Evolutionary conservation across 2,888 invertebrate genomes (phyloP), one percentile per base, ranked within the genome.

Genomic region (Caenorhabditis sp.): DNA sequence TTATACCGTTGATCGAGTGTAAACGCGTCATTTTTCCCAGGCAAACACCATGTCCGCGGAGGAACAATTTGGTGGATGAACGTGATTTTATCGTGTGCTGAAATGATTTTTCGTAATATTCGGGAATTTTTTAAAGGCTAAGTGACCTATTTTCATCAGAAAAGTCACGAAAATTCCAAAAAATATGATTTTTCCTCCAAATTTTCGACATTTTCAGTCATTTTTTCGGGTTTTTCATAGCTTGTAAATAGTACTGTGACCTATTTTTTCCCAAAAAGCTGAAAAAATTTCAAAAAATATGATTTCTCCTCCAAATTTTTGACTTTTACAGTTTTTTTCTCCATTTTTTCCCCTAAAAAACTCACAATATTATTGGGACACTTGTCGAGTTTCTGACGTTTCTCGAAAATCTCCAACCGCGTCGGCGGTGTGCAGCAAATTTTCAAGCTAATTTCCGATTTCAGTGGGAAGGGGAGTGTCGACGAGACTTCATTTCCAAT

Each of bases 371-470:
- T 73, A 2, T 74, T 64, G 14, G 83, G 84, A 66, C 84, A 84
- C 23, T 76, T 68, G 1, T 67, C 62, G 14, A 75, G 61, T 43
- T 70, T 59, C 14, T 62, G 43, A n/a, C 55, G 23, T 21, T 69
- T 55, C 5, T 67, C 57, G 19, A 62, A 54, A 21, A 83, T 72
- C n/a, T 76, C 69, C 23, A 84, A 37, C 37, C 83, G 65, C 37
- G 69, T 72, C n/a, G 83, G 81, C 14, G 59, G 58, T 14, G 79
- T 67, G 55, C 84, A 84, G 58, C 84, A 84, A 21, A 84, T 63
- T 1, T 61, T 62, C 24, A 83, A 59, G 12, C 57, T 64, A 10
- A 74, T 58, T 10, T 63, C 66, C 10, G 79, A 65, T 24, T 76
- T 64, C 23, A 82, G 70, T 5, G 85, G 85, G 10, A 81, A 51